These are phyloP conservation scores for Engraulis encrasicolus DNA, from an alignment of 2,113 vertebrate species.

Conservation along the genomic window DNA sequence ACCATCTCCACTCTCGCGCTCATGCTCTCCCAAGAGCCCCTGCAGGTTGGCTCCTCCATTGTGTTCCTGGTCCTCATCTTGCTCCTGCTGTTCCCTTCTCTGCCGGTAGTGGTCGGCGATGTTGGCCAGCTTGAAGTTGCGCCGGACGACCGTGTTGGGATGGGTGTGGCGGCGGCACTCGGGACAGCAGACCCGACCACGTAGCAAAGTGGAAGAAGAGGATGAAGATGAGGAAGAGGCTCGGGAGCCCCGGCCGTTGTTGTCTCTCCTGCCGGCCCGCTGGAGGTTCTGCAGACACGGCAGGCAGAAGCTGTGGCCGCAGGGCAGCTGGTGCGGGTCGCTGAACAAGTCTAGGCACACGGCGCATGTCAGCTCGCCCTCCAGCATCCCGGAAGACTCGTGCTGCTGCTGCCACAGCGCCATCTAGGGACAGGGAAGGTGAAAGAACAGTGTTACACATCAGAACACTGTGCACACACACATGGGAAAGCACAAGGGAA, in stretches of 20 bases:
- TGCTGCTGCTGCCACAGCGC: background rate
- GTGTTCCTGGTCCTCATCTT: background rate
- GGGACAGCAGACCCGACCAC: constrained; percentile 67
- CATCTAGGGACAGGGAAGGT: background rate
- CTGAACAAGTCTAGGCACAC: constrained; percentile 76
- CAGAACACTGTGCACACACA: too few relatives aligned
- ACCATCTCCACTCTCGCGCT: background rate
- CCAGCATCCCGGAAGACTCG: constrained; percentile 55
- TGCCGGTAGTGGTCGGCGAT: constrained; percentile 68
- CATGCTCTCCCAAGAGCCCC: background rate
- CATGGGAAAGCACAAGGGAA: too few relatives aligned
- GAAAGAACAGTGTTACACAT: too few relatives aligned
- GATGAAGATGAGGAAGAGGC: background rate
- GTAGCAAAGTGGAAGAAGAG: constrained; percentile 38
- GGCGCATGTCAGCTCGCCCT: constrained; percentile 75
- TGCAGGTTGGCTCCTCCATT: background rate
- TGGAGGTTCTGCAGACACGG: constrained; percentile 67
- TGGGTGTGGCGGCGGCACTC: constrained; percentile 71
- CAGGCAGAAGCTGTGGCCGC: constrained; percentile 78
- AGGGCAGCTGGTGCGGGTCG: constrained; percentile 71
- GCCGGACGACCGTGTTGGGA: constrained; percentile 59
- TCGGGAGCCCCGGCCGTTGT: background rate
- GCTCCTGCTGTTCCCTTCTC: constrained; percentile 8
- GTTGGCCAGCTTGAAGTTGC: constrained; percentile 77
- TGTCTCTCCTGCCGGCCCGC: background rate